phyloP scores from a whole-genome alignment of 2,888 invertebrate genomes.

The Xestia c-nigrum region DNA sequence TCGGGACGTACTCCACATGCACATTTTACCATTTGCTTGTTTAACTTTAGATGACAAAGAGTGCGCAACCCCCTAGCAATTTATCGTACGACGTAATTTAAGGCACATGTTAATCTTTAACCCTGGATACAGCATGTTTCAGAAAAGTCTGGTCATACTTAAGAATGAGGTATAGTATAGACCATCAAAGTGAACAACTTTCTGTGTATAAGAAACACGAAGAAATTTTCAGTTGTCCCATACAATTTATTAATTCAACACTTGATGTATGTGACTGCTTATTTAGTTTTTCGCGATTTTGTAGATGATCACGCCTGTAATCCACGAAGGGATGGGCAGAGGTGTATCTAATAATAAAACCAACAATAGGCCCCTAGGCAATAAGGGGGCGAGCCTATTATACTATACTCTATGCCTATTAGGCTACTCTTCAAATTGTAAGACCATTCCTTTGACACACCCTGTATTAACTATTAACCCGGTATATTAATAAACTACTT shows the following conservation, averaged over 20 bases:
- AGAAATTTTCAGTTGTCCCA: neutral
- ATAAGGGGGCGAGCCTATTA: too few relatives aligned
- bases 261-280: neutral
- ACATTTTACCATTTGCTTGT: slow-evolving; percentile 1
- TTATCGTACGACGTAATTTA: neutral
- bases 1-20: neutral
- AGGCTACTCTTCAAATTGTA: neutral
- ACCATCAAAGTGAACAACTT: neutral
- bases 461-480: neutral
- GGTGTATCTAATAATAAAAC: too few relatives aligned
- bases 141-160: neutral
- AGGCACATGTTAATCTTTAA: neutral
- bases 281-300: neutral
- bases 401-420: too few relatives aligned
- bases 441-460: neutral
- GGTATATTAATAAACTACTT: neutral
- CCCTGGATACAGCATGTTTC: neutral
- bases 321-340: too few relatives aligned
- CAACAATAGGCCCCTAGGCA: too few relatives aligned
- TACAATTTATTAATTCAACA: neutral
- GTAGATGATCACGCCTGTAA: neutral
- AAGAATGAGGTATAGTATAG: neutral
- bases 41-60: neutral
- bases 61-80: neutral
- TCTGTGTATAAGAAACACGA: too few relatives aligned